Base-by-base conservation (phyloP, 2,888 invertebrate species). In the Conchocele bisecta region DNA sequence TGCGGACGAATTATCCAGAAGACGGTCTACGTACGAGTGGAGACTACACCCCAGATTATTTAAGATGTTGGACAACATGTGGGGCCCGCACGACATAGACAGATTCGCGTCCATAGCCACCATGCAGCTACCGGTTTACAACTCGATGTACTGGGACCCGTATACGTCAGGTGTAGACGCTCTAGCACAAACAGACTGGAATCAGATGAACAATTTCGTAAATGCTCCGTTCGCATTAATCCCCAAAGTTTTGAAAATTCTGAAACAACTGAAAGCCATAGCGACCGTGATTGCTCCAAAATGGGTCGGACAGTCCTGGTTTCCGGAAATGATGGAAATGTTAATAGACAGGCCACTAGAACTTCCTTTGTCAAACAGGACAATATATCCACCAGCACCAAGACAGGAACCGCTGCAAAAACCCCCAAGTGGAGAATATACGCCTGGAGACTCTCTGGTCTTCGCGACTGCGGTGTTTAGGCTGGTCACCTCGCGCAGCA, bases 161-260 rank as follows among this genome's bases (percentile, higher is more conserved):
- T 1, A 15, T 4, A 59, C 67, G 13, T 22, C 20, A 1, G 59
- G 67, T 4, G 46, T 67, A 35, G 59, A 51, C 37, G 50, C 31
- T 1, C n/a, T 67, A 17, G 50, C 59, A 22, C 59, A 67, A 35
- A 29, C 11, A 2, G 46, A 67, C 29, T 67, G 51, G 44, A 37
- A 17, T 1, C 3, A 5, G 1, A 15, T 41, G 22, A 67, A 59
- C 59, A 66, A 67, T 28, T 58, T 26, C 37, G 39, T 67, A 7
- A 67, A 67, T 33, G 44, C 42, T 22, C 67, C 59, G 17, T 58
- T 59, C 22, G 26, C 50, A n/a, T 24, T 67, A 13, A 51, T 67
- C 28, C 58, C 44, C 29, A 31, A 44, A 33, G 33, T 59, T 0
- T 31, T 59, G 20, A 33, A 42, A 2, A 20, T 46, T 9, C 22